Percentiles rank a stretch among this genome's conserved stretches.
Conservation (phyloP, 2,113 vertebrate genomes). For the Sarotherodon lohbergeri region DNA sequence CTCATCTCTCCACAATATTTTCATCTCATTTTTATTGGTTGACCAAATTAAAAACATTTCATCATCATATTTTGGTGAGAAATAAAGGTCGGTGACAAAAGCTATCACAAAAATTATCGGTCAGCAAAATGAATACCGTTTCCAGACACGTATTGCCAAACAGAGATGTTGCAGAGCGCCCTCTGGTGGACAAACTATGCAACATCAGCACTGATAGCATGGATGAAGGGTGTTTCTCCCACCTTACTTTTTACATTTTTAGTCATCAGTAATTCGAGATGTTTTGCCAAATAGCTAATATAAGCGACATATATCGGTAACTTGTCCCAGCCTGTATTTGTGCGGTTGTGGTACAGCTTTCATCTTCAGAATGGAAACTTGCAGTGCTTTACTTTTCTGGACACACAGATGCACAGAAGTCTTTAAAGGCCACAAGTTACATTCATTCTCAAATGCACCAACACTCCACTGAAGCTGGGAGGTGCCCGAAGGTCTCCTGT, state of each 20-base stretch:
- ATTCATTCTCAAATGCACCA: not conserved
- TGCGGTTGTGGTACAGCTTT: not conserved
- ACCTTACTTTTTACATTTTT: not conserved
- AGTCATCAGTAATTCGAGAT: not conserved
- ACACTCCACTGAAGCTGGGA: not conserved
- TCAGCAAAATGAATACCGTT: not conserved
- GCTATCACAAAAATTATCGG: not conserved
- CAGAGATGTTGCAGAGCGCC: not conserved
- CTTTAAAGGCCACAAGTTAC: not conserved
- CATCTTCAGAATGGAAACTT: not conserved
- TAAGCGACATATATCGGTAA: not conserved
- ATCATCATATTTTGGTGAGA: not conserved
- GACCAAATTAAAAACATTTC: not conserved
- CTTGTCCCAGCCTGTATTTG: not conserved
- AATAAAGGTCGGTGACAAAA: not conserved
- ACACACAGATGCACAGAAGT: not conserved
- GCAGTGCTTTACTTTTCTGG: not conserved
- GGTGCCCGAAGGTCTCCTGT: not conserved
- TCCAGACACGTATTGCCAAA: not conserved
- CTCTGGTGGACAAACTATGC: not conserved
- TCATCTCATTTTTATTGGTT: not conserved
- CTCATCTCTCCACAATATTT: not conserved
- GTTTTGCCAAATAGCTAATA: fast-evolving
- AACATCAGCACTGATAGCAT: not conserved
- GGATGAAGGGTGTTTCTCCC: not conserved